phyloP scores from a whole-genome alignment of 35 echinoderm and acorn worm genomes.

The Ophiothrix spiculata region DNA sequence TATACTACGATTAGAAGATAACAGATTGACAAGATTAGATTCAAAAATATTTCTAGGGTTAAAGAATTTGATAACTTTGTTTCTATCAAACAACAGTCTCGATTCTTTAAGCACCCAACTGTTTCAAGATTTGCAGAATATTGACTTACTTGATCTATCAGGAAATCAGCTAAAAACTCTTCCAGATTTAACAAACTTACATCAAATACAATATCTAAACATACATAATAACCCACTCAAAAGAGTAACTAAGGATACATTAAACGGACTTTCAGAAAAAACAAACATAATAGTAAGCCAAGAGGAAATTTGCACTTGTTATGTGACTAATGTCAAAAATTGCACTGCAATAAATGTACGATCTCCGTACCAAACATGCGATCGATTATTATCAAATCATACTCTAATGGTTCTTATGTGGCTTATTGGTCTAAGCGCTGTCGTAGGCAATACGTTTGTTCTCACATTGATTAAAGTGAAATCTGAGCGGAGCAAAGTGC shows the following conservation, averaged over 20 bases:
- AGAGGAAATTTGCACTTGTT: neutral
- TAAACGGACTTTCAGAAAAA: neutral
- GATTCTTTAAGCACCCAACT: neutral
- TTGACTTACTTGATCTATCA: neutral
- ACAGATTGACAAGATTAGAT: neutral
- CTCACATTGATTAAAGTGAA: neutral
- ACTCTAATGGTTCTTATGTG: neutral
- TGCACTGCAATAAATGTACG: neutral
- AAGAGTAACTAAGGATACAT: neutral
- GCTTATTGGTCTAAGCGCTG: neutral
- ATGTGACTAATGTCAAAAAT: neutral
- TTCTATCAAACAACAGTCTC: neutral
- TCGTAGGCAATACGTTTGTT: neutral
- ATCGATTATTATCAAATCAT: neutral
- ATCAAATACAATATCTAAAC: neutral
- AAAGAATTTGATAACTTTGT: neutral
- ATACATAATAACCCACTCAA: neutral
- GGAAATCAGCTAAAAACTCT: neutral
- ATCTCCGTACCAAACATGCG: neutral
- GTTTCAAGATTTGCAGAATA: neutral
- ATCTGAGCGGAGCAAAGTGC: neutral
- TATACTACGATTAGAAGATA: neutral
- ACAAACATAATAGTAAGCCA: neutral
- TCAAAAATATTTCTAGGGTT: neutral
- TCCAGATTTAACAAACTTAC: neutral